These are phyloP conservation scores for Argopecten irradians DNA, from an alignment of 1,140 invertebrate genomes.

Conservation along the genomic window DNA sequence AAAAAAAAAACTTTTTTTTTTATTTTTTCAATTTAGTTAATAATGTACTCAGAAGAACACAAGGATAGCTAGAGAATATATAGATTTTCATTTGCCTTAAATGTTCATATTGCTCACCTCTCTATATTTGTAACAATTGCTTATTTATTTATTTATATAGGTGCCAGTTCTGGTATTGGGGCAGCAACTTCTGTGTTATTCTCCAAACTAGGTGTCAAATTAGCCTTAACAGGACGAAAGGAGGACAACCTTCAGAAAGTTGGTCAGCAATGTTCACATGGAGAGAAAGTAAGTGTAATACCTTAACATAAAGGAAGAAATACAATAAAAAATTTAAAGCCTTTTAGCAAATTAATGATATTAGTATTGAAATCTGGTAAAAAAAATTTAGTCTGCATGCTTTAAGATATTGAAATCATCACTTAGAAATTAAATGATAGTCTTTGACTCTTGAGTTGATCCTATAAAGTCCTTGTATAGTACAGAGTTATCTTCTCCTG, in stretches of 20 bases:
- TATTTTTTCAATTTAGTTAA: too few species aligned
- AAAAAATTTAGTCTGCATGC: neutral
- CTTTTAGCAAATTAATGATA: neutral
- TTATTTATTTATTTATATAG: conserved; percentile 52
- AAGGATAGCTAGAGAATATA: too few species aligned
- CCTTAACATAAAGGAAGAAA: neutral
- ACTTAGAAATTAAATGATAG: too few species aligned
- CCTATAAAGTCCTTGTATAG: too few species aligned
- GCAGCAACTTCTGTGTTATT: conserved; percentile 61
- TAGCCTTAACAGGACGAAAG: conserved; percentile 59
- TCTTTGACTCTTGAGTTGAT: too few species aligned
- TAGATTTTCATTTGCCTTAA: too few species aligned
- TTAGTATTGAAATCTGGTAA: neutral
- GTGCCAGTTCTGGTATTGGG: conserved; percentile 67
- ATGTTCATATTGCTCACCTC: neutral
- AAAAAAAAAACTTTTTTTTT: too few species aligned
- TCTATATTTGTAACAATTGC: too few species aligned
- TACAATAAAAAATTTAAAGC: neutral
- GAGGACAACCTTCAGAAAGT: conserved; percentile 56
- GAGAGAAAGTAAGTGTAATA: neutral
- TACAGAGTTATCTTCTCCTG: too few species aligned
- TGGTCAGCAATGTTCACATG: conserved; percentile 45
- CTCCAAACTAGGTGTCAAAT: conserved; percentile 52
- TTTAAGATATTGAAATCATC: too few species aligned
- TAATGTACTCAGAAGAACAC: too few species aligned